phyloP scores from a whole-genome alignment of 2,797 vertebrate genomes.

The Cirrhinus molitorella region DNA sequence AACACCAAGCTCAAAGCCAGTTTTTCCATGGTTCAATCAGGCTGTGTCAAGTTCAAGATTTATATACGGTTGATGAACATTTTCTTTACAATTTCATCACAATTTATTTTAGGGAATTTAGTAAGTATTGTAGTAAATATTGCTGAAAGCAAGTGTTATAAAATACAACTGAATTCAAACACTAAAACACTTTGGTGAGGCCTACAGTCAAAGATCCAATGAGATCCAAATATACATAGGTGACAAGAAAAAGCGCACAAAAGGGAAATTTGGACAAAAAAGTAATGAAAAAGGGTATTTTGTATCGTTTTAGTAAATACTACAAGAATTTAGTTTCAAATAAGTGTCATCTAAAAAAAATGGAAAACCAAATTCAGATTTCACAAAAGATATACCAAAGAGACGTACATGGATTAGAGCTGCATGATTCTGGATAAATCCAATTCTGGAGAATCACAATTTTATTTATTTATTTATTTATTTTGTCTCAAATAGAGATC shows the following conservation, averaged over 20 bases:
- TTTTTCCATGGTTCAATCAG: background rate
- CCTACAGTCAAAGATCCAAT: background rate
- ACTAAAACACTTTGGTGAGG: background rate
- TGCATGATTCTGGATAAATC: no score
- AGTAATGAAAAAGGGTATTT: background rate
- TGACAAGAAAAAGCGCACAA: background rate
- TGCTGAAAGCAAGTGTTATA: background rate
- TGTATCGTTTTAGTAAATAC: background rate
- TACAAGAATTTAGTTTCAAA: background rate
- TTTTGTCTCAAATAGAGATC: no score
- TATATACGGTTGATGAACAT: background rate
- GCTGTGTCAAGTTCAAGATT: background rate
- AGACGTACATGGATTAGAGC: no score
- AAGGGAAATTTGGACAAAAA: no score
- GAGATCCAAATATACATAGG: background rate
- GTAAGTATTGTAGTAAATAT: background rate
- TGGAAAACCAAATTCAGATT: background rate
- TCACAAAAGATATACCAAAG: background rate
- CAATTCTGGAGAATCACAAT: no score
- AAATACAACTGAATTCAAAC: background rate
- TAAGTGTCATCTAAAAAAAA: background rate
- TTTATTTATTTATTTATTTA: no score
- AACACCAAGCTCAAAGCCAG: background rate
- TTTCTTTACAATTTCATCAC: background rate
- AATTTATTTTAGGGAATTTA: background rate